phyloP scores from a whole-genome alignment of 2,797 vertebrate species.

The Chaetophractus vellerosus region DNA sequence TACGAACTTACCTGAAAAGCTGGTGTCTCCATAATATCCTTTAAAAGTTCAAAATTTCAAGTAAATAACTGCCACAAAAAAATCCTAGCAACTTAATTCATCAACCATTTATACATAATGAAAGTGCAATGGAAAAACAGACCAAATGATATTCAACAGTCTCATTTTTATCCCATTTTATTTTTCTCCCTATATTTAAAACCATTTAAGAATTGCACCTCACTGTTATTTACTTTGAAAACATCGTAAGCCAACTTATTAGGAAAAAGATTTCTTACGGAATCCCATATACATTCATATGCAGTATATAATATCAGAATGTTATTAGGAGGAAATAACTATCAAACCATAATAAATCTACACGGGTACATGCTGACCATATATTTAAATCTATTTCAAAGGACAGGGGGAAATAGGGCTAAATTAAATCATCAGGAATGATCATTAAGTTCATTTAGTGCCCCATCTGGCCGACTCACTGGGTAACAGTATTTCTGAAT shows the following conservation, averaged over 20 bases:
- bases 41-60: constrained; percentile 48
- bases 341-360: neutral
- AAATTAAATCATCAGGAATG: no score
- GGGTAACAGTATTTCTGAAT: neutral
- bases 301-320: neutral
- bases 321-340: neutral
- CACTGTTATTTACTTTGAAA: neutral
- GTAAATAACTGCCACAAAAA: neutral
- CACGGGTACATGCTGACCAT: neutral
- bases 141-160: neutral
- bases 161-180: neutral
- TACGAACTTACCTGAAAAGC: neutral
- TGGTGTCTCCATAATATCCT: neutral
- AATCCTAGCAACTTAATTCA: neutral
- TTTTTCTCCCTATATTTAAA: neutral
- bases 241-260: neutral
- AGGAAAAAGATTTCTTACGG: neutral
- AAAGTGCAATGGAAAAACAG: neutral
- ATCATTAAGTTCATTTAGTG: no score
- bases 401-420: neutral
- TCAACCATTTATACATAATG: neutral
- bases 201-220: neutral
- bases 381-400: neutral
- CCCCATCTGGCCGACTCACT: neutral
- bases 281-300: neutral